Conservation (phyloP, 2,113 vertebrate genomes). For the Malurus cyaneus region DNA sequence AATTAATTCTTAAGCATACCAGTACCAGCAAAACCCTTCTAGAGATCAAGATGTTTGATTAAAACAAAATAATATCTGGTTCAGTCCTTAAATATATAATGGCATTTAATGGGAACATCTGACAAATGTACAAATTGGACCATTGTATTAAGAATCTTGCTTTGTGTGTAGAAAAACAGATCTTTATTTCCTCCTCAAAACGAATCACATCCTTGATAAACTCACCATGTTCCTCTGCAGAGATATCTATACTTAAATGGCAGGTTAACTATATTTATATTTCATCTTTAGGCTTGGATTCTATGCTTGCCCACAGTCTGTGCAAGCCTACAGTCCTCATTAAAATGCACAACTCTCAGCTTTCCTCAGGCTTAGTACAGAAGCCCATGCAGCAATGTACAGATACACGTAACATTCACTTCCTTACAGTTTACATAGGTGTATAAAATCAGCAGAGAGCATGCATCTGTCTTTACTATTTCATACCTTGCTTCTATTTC, state of each 20-base stretch:
- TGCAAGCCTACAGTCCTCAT: not conserved
- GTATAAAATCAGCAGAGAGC: not conserved
- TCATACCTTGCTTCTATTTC: not conserved
- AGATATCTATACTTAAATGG: not conserved
- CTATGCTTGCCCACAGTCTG: not conserved
- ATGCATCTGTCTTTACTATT: not conserved
- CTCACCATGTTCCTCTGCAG: not conserved
- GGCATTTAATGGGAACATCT: not conserved
- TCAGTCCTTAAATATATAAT: not conserved
- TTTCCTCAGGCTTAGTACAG: not conserved
- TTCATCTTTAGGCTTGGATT: not conserved
- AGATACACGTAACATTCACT: not conserved
- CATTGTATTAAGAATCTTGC: not conserved
- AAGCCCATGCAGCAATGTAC: not conserved
- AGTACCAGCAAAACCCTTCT: not conserved
- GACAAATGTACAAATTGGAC: not conserved
- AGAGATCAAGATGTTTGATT: not conserved
- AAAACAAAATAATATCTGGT: not conserved
- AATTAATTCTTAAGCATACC: not conserved
- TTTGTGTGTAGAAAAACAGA: not conserved
- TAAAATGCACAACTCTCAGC: not conserved
- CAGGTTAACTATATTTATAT: not conserved
- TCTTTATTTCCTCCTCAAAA: not conserved
- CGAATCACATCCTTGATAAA: not conserved
- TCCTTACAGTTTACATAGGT: not conserved